A percentile compares a stretch with the other conserved stretches of the same genome.
Conservation (phyloP, 2,888 invertebrate species). For the Meta bourneti region DNA sequence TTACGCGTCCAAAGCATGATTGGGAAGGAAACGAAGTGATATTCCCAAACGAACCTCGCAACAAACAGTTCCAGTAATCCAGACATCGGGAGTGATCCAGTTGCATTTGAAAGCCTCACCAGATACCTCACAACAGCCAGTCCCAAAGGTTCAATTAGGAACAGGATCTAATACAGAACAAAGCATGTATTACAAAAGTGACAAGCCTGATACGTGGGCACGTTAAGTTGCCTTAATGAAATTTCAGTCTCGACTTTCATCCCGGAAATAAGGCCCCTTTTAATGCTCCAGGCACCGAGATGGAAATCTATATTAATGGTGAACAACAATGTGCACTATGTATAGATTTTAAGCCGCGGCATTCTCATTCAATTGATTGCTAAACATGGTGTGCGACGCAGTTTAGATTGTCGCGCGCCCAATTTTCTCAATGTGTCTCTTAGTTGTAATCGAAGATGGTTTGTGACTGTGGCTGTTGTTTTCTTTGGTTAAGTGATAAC, state of each 20-base stretch:
- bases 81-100: neutral
- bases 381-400: neutral
- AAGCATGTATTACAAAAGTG: conserved; percentile 31
- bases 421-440: neutral
- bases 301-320: conserved; percentile 21
- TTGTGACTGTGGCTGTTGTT: neutral
- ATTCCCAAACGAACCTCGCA: neutral
- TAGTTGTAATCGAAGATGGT: conserved; percentile 27
- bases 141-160: conserved; percentile 17
- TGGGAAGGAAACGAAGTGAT: neutral
- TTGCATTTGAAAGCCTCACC: neutral
- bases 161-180: conserved; percentile 6
- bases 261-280: conserved; percentile 3
- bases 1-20: no score
- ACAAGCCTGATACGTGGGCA: neutral
- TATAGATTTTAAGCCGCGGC: conserved; percentile 10
- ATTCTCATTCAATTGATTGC: conserved; percentile 33
- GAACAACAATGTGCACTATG: neutral
- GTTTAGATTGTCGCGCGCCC: neutral
- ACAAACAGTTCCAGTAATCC: neutral
- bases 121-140: neutral
- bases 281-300: neutral
- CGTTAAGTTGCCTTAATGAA: conserved; percentile 36
- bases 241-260: conserved; percentile 24
- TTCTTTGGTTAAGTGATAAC: neutral